Percentiles rank a stretch among this genome's conserved stretches.
Evolutionary conservation across 64 coral and sea anemone species (phyloP).

Genomic region (Platygyra sinensis): DNA sequence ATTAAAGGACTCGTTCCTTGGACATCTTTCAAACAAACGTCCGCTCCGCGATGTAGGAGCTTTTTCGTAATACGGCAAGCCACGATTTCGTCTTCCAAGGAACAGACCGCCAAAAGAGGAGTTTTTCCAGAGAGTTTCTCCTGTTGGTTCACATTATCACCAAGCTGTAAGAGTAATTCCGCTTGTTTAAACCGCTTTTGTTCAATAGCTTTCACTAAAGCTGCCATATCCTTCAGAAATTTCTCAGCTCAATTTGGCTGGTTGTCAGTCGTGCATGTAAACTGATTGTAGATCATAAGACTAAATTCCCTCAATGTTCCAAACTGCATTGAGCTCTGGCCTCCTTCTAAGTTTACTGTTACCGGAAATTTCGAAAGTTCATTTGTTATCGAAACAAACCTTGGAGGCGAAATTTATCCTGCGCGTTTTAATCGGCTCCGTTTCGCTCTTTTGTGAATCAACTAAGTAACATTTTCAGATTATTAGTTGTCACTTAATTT

Average conservation of each 20-base stretch:
- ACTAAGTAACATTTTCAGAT: too few species aligned
- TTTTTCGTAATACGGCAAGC: slow-evolving; percentile 64
- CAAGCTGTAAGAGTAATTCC: slow-evolving; percentile 55
- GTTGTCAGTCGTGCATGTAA: too few species aligned
- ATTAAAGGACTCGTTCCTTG: slow-evolving; percentile 65
- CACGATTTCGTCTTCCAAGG: slow-evolving; percentile 64
- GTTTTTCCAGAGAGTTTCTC: slow-evolving; percentile 54
- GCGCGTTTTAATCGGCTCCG: too few species aligned
- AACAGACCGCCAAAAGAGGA: slow-evolving; percentile 63
- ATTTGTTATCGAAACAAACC: neutral
- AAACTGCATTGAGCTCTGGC: neutral
- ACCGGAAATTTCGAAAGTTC: neutral
- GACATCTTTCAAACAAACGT: slow-evolving; percentile 57
- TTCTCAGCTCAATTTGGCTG: too few species aligned
- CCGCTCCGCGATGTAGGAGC: slow-evolving; percentile 62
- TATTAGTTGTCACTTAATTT: too few species aligned
- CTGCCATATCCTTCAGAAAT: slow-evolving; percentile 50
- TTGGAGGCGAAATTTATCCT: too few species aligned
- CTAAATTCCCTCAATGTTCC: neutral
- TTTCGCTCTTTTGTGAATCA: too few species aligned
- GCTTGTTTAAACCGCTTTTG: slow-evolving; percentile 80
- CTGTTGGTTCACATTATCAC: slow-evolving; percentile 68
- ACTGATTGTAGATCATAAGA: too few species aligned
- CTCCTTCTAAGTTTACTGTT: neutral
- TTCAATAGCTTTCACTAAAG: slow-evolving; percentile 77